phyloP scores from a whole-genome alignment of 2,888 invertebrate genomes.

The Hemithea aestivaria region DNA sequence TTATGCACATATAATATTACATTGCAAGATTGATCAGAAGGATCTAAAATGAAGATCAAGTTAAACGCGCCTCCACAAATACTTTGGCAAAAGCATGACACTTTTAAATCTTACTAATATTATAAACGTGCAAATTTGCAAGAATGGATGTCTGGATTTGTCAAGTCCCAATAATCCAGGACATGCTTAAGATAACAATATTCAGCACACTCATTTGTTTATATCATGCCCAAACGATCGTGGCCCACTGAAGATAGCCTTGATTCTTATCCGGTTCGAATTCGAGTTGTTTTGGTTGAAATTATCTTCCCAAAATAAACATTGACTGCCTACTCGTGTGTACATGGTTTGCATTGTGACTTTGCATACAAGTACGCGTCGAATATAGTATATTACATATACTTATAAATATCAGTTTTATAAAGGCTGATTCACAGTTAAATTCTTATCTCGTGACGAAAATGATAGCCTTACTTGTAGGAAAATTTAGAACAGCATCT shows the following conservation, averaged over 20 bases:
- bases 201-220: slow-evolving; percentile 2
- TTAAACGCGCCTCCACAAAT: too few species aligned
- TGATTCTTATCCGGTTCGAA: slow-evolving; percentile 9
- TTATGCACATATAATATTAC: too few species aligned
- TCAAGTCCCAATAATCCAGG: too few species aligned
- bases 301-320: slow-evolving; percentile 17
- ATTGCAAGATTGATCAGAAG: too few species aligned
- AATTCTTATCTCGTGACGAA: slow-evolving; percentile 19
- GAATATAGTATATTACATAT: slow-evolving; percentile 14
- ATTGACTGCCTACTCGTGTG: slow-evolving; percentile 4
- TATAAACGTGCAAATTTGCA: too few species aligned
- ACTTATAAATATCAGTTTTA: slow-evolving; percentile 2
- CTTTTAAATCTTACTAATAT: too few species aligned
- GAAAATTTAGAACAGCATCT: too few species aligned
- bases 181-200: slow-evolving; percentile 3
- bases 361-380: slow-evolving; percentile 19
- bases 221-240: slow-evolving; percentile 2
- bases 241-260: slow-evolving; percentile 8
- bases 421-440: slow-evolving; percentile 18
- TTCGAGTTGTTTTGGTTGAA: slow-evolving; percentile 14
- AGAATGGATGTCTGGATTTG: too few species aligned
- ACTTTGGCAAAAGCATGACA: too few species aligned
- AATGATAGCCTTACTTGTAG: too few species aligned
- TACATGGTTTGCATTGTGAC: slow-evolving; percentile 20
- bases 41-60: too few species aligned